A percentile compares a stretch with the other conserved stretches of the same genome.
Evolutionary conservation across 2,797 vertebrate genomes (phyloP).

Genomic region (Pseudochirops corinnae): DNA sequence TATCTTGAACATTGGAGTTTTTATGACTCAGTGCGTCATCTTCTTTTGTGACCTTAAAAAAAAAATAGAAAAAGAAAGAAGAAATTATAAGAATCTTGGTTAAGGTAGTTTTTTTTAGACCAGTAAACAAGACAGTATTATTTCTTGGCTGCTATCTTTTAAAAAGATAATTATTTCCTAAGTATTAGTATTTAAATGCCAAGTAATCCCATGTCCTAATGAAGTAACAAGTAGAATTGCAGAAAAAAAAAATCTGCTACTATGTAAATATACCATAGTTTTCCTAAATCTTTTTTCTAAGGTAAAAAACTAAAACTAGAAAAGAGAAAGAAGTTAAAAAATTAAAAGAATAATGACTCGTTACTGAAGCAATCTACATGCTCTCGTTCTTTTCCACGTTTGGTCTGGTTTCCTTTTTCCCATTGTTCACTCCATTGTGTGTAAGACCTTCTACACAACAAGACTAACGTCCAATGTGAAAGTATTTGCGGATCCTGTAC

Average conservation of each 20-base stretch:
- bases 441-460: too few relatives aligned
- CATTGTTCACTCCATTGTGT: too few relatives aligned
- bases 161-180: slow-evolving; percentile 42
- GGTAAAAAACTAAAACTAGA: background rate
- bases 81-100: slow-evolving; percentile 39
- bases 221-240: slow-evolving; percentile 26
- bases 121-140: background rate
- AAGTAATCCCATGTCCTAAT: slow-evolving; percentile 10
- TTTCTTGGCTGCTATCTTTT: slow-evolving; percentile 42
- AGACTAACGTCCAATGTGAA: too few relatives aligned
- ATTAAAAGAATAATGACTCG: background rate
- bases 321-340: background rate
- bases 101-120: background rate
- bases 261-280: background rate
- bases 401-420: too few relatives aligned
- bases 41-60: slow-evolving; percentile 87
- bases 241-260: background rate
- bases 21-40: slow-evolving; percentile 87
- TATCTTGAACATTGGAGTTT: slow-evolving; percentile 89
- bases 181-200: slow-evolving; percentile 24
- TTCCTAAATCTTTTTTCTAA: background rate
- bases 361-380: too few relatives aligned
- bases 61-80: slow-evolving; percentile 67
- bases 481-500: too few relatives aligned
- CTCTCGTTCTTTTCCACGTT: too few relatives aligned